A percentile compares a stretch with the other conserved stretches of the same genome.
These are phyloP conservation scores for Gopherus evgoodei DNA, from an alignment of 2,113 vertebrate genomes.

Conservation along the genomic window DNA sequence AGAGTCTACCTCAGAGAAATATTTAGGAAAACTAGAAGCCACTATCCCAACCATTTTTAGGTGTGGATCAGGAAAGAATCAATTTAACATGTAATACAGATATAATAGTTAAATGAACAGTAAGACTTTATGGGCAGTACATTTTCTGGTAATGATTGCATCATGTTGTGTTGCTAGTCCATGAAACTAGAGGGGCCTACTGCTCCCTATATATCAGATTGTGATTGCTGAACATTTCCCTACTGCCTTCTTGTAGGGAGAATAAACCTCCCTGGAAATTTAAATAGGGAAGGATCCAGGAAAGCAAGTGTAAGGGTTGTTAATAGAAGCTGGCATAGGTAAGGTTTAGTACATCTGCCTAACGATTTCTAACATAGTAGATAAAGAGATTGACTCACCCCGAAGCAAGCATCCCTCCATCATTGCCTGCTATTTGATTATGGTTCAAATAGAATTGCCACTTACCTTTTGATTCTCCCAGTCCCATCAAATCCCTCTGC, in stretches of 20 bases:
- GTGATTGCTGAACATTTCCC: neutral
- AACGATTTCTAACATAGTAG: neutral
- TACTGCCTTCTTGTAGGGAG: neutral
- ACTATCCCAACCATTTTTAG: neutral
- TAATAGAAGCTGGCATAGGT: accelerated
- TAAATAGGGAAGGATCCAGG: neutral
- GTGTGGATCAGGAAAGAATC: neutral
- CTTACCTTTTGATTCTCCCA: neutral
- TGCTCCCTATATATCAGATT: neutral
- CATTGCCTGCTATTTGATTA: neutral
- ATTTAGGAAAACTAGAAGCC: neutral
- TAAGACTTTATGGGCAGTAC: accelerated
- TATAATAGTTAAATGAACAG: neutral
- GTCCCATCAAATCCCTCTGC: neutral
- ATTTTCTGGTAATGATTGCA: neutral
- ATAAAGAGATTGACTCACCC: neutral
- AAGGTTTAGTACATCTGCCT: neutral
- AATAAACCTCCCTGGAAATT: neutral
- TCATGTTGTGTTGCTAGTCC: neutral
- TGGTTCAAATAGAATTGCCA: neutral
- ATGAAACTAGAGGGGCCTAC: neutral
- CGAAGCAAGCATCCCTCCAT: accelerated
- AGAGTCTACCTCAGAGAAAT: neutral
- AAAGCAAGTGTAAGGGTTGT: neutral
- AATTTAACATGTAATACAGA: neutral